Base-by-base conservation (phyloP, 2,797 vertebrate genomes). In the Etheostoma nigrum region DNA sequence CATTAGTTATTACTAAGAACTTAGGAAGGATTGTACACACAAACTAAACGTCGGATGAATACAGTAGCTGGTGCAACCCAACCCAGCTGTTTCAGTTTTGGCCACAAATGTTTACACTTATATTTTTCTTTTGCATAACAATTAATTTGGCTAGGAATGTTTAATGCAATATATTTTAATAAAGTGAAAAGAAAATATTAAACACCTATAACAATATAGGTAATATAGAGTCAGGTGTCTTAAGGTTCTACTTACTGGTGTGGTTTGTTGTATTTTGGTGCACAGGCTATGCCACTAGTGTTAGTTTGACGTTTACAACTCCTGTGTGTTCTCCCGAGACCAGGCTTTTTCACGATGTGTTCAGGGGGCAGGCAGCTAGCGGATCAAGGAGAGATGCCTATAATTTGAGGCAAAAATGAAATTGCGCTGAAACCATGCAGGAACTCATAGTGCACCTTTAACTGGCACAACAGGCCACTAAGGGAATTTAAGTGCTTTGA, bases 161-260 rank as follows among this genome's bases (percentile, higher is more conserved):
- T 67, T 73, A 49, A 71, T 74, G 33, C 33, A 74, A 77, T 73
- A 70, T 67, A 45, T 57, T 76, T 74, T 57, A 72, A 76, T 70
- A 30, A 76, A 66, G 49, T 66, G 16, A 69, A 82, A 72, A 61
- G n/a, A 73, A 45, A 62, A 68, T 0, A 54, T 75, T 61, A 53
- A 27, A 70, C 67, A 19, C 13, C 25, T 49, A 54, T 45, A 75
- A 70, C 57, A 77, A 68, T n/a, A n/a, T n/a, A 23, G 21, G 44
- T 9, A 9, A n/a, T 59, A 63, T 5, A 60, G 58, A 71, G n/a
- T 73, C 45, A 7, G 4, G 33, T 61, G 65, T 64, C 44, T 65
- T 47, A 12, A 67, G 33, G 21, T 54, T 62, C 48, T 53, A 8
- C 25, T 76, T 18, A 1, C 25, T 70, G 30, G 30, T 6, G 5